phyloP scores from a whole-genome alignment of 2,113 vertebrate genomes.

The Neotragus moschatus region DNA sequence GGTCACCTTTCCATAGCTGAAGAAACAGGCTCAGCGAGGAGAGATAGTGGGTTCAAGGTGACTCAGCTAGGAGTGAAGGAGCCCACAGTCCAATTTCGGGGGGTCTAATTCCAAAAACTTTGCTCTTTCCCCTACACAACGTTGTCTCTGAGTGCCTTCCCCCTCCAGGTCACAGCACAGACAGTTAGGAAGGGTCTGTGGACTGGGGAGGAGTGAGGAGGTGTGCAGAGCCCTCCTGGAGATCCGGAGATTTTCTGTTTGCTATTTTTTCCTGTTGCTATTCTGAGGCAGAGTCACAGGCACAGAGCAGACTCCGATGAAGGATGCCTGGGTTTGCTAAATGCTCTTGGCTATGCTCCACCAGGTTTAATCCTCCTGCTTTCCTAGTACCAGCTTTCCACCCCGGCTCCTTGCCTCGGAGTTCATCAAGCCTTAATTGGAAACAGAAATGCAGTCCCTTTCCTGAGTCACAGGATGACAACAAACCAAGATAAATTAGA shows the following conservation, averaged over 20 bases:
- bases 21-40: background rate
- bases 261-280: background rate
- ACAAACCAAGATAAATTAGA: slow-evolving; percentile 15
- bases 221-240: background rate
- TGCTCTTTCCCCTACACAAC: background rate
- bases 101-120: background rate
- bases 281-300: background rate
- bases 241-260: background rate
- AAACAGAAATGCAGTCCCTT: slow-evolving; percentile 24
- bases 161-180: background rate
- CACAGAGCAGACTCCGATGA: background rate
- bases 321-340: background rate
- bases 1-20: background rate
- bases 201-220: background rate
- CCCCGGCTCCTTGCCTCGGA: background rate
- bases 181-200: background rate
- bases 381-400: background rate
- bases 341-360: background rate
- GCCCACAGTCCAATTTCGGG: background rate
- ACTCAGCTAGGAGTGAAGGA: background rate
- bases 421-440: slow-evolving; percentile 28
- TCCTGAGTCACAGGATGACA: background rate
- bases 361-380: background rate
- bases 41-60: too few species aligned
- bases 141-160: background rate